Evolutionary conservation across 2,797 vertebrate genomes (phyloP).

Genomic region (Nyctalus aviator): DNA sequence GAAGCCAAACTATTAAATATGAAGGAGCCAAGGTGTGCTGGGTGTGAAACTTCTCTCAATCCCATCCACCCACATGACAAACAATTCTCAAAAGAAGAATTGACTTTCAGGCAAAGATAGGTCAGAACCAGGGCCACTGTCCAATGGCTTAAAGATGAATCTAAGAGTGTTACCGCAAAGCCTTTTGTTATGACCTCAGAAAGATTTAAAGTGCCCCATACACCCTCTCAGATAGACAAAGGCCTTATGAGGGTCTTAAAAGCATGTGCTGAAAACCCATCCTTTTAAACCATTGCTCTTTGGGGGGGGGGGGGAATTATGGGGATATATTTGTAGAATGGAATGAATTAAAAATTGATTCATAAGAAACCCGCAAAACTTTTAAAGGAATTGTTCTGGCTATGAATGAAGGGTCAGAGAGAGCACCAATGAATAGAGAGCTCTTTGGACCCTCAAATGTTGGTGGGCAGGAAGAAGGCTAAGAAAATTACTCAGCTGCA

Average conservation of each 20-base stretch:
- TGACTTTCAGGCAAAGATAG: neutral
- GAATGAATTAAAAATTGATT: neutral
- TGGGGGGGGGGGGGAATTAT: too few relatives aligned
- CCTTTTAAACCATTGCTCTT: neutral
- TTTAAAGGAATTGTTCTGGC: constrained; percentile 1
- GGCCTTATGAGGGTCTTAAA: neutral
- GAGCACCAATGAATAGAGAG: neutral
- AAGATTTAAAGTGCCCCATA: neutral
- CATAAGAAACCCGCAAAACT: constrained; percentile 28
- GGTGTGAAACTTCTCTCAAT: neutral
- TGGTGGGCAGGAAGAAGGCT: neutral
- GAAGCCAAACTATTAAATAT: neutral
- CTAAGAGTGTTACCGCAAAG: neutral
- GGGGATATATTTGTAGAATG: neutral
- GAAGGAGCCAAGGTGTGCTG: neutral
- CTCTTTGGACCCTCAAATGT: neutral
- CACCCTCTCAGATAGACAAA: neutral
- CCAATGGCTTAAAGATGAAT: neutral
- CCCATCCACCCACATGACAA: neutral
- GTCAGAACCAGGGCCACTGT: neutral
- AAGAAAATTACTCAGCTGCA: neutral
- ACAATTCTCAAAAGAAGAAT: constrained; percentile 13
- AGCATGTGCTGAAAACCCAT: neutral
- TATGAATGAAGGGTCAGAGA: neutral
- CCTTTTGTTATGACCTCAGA: neutral